Evolutionary conservation across 2,797 vertebrate genomes (phyloP), one percentile per base, ranked within the genome.

Genomic region (Phrynocephalus vlangalii): DNA sequence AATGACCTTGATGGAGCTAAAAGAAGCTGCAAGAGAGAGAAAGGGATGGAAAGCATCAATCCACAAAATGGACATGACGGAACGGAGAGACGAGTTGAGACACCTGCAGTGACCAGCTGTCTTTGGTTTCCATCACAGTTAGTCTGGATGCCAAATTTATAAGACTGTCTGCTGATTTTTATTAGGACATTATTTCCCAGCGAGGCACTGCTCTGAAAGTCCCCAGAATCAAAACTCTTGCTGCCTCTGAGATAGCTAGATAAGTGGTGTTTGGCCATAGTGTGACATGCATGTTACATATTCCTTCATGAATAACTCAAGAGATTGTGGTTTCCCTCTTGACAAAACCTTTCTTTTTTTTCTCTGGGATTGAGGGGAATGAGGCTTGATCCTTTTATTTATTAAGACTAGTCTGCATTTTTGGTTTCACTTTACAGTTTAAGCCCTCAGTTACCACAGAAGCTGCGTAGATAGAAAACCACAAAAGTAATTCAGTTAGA

Each of bases 311-410:
- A 88, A 71, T 60, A 91, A 87, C 87, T 87, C 60, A 89, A 87
- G 82, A 80, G 50, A 1, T 13, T 79, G 5, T 77, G 13, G 0
- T 89, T 95, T 79, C 24, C 18, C 5, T 68, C 13, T 67, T 66
- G 5, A 76, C 44, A 26, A 79, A 89, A 22, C 0, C 10, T 1
- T 72, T 68, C 16, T 26, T 48, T 38, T 89, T 78, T 48, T 1
- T 52, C 72, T 91, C 68, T 84, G 38, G 84, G 56, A 75, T 20
- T 18, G 8, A 77, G 11, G 3, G 76, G 63, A 90, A 67, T 84
- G 73, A 88, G 18, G 18, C 88, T 68, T 79, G 86, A 87, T 86
- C 9, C 8, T 87, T 76, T 93, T 73, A 80, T 78, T 87, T 87
- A 83, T 87, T 90, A 87, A 92, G 60, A 20, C 3, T 72, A 15